These are phyloP conservation scores for Mus spicilegus DNA, from an alignment of 2,113 vertebrate genomes.

Conservation along the genomic window DNA sequence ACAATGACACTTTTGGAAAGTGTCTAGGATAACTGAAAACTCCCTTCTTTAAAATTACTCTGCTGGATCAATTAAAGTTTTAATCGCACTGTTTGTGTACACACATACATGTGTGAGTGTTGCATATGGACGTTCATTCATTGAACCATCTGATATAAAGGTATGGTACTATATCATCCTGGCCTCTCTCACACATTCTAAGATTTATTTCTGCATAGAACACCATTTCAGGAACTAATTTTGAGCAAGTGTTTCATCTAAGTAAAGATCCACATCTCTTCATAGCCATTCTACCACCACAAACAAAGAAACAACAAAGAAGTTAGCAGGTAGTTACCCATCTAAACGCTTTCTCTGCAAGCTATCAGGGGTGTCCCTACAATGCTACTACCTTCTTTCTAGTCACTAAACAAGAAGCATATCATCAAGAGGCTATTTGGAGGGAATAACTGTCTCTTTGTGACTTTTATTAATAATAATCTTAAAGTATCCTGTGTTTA, in stretches of 20 bases:
- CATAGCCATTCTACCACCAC: background rate
- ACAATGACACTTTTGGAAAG: background rate
- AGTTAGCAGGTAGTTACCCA: background rate
- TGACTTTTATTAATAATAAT: background rate
- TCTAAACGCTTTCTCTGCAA: background rate
- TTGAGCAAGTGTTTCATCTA: background rate
- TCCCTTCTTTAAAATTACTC: slow-evolving; percentile 27
- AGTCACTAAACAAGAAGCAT: background rate
- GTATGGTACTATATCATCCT: background rate
- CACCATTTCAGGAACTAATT: slow-evolving; percentile 28
- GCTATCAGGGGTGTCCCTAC: background rate
- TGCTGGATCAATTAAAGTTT: background rate
- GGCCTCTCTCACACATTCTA: background rate
- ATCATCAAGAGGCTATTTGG: background rate
- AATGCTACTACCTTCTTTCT: background rate
- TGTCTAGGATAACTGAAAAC: background rate
- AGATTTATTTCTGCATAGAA: background rate
- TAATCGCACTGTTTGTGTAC: background rate
- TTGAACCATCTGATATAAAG: background rate
- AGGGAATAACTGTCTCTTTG: background rate
- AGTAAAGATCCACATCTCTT: slow-evolving; percentile 22
- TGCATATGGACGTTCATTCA: background rate
- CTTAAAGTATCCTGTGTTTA: background rate
- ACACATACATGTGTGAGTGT: no score
- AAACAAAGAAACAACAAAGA: background rate